These are phyloP conservation scores for Acanthis flammea DNA, from an alignment of 2,797 vertebrate species.

Conservation along the genomic window DNA sequence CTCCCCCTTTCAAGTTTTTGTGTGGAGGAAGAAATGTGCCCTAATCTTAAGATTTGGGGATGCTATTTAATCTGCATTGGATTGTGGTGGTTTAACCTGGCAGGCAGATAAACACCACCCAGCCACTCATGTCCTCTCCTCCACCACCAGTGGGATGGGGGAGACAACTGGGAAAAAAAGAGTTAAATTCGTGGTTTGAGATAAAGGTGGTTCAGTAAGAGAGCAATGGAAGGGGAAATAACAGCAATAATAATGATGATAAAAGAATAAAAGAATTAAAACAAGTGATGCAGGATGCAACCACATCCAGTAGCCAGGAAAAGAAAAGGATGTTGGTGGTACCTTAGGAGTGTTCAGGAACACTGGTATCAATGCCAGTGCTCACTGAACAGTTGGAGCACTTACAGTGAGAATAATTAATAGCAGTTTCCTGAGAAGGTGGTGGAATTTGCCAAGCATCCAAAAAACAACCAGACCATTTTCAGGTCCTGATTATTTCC, in stretches of 20 bases:
- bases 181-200: background rate
- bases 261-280: background rate
- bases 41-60: background rate
- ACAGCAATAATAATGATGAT: background rate
- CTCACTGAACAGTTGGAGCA: background rate
- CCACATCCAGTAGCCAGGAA: background rate
- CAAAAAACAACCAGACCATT: conserved; percentile 21
- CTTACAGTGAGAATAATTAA: background rate
- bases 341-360: background rate
- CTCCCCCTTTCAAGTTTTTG: background rate
- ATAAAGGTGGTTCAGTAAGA: background rate
- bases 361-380: background rate
- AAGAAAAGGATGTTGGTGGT: background rate
- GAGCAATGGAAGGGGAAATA: background rate
- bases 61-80: background rate
- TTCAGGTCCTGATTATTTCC: conserved; percentile 26
- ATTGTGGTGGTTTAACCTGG: background rate
- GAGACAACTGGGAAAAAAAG: background rate
- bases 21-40: background rate
- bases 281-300: background rate
- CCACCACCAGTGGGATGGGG: too few species aligned
- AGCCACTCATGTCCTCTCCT: background rate
- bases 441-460: conserved; percentile 21
- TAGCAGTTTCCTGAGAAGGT: conserved; percentile 13
- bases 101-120: background rate